These are phyloP conservation scores for Psylliodes chrysocephalus DNA, from an alignment of 2,888 invertebrate genomes.

Conservation along the genomic window DNA sequence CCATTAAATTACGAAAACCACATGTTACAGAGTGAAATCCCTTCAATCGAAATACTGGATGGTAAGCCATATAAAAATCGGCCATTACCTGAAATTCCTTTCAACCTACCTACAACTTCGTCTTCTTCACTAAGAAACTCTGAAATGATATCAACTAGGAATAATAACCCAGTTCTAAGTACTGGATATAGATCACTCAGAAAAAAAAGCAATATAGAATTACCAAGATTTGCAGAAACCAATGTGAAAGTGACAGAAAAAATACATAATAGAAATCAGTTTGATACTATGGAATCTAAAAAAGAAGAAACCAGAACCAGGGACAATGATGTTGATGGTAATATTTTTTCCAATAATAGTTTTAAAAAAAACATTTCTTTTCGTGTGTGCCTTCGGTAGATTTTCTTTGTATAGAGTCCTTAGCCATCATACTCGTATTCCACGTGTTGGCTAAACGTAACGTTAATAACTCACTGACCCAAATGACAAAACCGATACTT, in stretches of 20 bases:
- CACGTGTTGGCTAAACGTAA: no score
- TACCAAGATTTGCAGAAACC: neutral
- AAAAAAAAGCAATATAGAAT: neutral
- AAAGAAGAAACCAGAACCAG: no score
- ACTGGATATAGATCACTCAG: neutral
- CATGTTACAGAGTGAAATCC: slow-evolving; percentile 3
- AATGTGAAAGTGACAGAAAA: neutral
- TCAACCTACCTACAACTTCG: neutral
- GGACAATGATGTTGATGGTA: no score
- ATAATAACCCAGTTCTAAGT: neutral
- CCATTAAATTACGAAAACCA: slow-evolving; percentile 20
- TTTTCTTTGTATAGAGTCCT: no score
- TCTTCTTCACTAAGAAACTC: neutral
- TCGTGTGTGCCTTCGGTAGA: no score
- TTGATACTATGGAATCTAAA: no score
- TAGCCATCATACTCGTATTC: no score
- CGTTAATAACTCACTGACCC: no score
- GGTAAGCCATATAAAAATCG: slow-evolving; percentile 8
- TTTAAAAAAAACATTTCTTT: no score
- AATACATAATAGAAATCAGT: no score
- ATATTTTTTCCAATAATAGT: no score
- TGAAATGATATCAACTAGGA: neutral
- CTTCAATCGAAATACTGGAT: neutral
- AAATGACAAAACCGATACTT: no score
- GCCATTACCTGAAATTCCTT: slow-evolving; percentile 22